phyloP scores from a whole-genome alignment of 2,797 vertebrate genomes.

The Gymnopithys bicolor region DNA sequence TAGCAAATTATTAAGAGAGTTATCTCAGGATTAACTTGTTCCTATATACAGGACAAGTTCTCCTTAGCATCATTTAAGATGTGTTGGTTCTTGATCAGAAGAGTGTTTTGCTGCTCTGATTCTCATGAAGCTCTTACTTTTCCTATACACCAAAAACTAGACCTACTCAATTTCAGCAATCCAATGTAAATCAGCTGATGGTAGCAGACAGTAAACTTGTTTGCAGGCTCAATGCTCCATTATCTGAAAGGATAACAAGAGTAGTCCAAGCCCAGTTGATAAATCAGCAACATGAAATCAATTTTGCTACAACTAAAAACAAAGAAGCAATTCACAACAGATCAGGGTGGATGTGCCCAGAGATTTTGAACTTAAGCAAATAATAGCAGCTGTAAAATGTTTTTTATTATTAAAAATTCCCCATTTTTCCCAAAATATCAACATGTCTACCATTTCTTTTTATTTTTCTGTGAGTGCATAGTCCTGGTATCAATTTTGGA shows the following conservation, averaged over 20 bases:
- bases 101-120: neutral
- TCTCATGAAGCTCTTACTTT: neutral
- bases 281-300: slow-evolving; percentile 44
- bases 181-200: slow-evolving; percentile 25
- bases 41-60: neutral
- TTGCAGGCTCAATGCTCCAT: neutral
- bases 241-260: slow-evolving; percentile 43
- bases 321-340: slow-evolving; percentile 29
- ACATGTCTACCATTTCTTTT: neutral
- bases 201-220: slow-evolving; percentile 25
- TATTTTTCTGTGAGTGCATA: neutral
- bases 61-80: neutral
- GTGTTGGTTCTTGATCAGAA: neutral
- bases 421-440: neutral
- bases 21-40: neutral
- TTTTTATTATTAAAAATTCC: neutral
- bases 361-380: slow-evolving; percentile 39
- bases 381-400: neutral
- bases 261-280: neutral
- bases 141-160: neutral
- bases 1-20: neutral
- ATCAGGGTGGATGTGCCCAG: neutral
- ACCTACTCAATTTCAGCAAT: neutral
- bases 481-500: slow-evolving; percentile 3
- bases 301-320: slow-evolving; percentile 21